A percentile compares a stretch with the other conserved stretches of the same genome.
Evolutionary conservation across 2,113 vertebrate genomes (phyloP).

Genomic region (Malurus alboscapulatus): DNA sequence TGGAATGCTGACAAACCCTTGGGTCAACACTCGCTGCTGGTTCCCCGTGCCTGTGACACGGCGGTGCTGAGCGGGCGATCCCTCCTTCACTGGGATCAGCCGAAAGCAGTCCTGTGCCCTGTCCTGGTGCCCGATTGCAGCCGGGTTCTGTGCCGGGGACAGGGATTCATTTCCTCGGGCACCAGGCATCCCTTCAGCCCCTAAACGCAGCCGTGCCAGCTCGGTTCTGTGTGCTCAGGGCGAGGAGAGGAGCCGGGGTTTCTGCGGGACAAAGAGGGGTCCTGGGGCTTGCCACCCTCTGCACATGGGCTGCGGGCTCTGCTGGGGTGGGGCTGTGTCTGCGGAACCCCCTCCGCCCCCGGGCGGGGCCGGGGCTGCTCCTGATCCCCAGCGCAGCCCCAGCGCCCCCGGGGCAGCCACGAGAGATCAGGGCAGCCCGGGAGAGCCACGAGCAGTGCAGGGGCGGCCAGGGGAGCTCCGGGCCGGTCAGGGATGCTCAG

Average conservation of each 20-base stretch:
- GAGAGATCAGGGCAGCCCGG: too few relatives aligned
- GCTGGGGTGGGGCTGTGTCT: neutral
- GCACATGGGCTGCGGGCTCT: neutral
- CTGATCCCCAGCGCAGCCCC: neutral
- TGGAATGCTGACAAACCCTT: neutral
- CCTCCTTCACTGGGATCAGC: fast-evolving
- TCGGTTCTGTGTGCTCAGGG: neutral
- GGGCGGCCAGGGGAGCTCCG: too few relatives aligned
- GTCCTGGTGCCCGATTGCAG: neutral
- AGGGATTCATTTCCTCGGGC: neutral
- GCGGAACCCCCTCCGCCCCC: neutral
- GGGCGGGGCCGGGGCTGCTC: neutral
- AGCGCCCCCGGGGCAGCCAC: neutral
- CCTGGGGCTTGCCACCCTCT: neutral
- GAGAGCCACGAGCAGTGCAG: too few relatives aligned
- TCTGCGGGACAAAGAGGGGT: neutral
- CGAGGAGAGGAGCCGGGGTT: neutral
- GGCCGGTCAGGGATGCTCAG: too few relatives aligned
- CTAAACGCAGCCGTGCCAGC: fast-evolving
- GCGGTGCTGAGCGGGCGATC: fast-evolving
- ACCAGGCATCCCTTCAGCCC: fast-evolving
- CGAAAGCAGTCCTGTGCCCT: fast-evolving
- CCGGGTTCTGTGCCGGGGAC: fast-evolving
- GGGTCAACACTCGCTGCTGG: fast-evolving
- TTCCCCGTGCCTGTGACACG: neutral